Conservation (phyloP, 2,797 vertebrate species). For the Melopsittacus undulatus region DNA sequence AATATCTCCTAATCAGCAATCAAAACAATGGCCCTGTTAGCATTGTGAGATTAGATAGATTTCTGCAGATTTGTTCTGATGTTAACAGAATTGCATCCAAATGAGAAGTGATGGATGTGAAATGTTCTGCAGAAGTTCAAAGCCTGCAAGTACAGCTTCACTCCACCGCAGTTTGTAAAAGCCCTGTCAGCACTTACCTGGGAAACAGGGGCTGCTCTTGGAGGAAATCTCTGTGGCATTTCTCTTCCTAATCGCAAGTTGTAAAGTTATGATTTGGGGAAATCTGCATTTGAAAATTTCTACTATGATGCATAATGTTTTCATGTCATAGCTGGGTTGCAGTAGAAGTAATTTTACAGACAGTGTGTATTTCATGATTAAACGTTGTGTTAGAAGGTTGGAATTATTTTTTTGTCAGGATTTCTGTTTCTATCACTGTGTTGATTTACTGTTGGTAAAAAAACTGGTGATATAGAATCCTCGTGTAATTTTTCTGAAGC, state of each 20-base stretch:
- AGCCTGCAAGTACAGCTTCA: not conserved
- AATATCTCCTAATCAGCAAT: not conserved
- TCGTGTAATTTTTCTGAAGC: conserved; percentile 26
- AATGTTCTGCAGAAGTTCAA: not conserved
- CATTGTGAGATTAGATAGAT: not conserved
- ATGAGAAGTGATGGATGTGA: not conserved
- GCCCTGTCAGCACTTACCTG: not conserved
- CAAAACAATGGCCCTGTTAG: not conserved
- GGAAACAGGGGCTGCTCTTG: not conserved
- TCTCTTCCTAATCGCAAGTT: conserved; percentile 4
- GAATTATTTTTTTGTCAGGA: not conserved
- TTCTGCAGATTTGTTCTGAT: not conserved
- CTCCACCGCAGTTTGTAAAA: not conserved
- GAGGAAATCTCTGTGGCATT: not conserved
- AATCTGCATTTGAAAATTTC: not conserved
- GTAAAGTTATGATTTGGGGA: not conserved
- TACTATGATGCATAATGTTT: not conserved
- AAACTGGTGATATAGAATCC: not conserved
- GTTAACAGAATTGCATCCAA: not conserved
- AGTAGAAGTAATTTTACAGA: not conserved
- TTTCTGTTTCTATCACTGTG: conserved; percentile 1
- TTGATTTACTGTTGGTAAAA: conserved; percentile 35
- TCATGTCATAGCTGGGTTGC: not conserved
- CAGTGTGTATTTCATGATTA: not conserved
- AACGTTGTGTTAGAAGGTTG: not conserved